Conservation (phyloP, 2,888 invertebrate species). For the Zhuqinia jingwanae region DNA sequence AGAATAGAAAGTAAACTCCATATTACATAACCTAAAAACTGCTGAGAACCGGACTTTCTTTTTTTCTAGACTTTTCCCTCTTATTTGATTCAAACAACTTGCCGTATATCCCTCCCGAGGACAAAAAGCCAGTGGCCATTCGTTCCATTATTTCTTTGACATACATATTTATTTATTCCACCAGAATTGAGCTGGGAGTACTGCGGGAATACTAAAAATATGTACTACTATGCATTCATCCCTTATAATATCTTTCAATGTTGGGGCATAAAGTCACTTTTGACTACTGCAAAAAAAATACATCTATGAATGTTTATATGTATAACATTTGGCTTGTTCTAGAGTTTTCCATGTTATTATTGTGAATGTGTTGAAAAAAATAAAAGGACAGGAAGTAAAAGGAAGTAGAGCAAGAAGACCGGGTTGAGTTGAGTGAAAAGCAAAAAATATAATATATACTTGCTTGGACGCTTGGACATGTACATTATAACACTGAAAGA, state of each 20-base stretch:
- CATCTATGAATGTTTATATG: background rate
- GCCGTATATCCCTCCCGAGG: constrained; percentile 2
- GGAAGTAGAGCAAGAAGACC: constrained; percentile 41
- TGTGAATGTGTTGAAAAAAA: constrained; percentile 2
- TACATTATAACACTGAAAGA: background rate
- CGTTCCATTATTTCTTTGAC: constrained; percentile 43
- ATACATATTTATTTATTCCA: constrained; percentile 45
- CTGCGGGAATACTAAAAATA: background rate
- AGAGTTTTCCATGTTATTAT: too few species aligned
- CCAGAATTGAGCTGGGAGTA: background rate
- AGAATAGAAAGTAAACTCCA: too few species aligned
- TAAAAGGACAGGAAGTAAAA: constrained; percentile 37
- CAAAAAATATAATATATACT: background rate
- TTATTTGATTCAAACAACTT: background rate
- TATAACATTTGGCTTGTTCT: constrained; percentile 3
- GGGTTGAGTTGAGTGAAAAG: background rate
- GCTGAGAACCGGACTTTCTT: background rate
- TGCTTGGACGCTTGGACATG: background rate
- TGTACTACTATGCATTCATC: too few species aligned
- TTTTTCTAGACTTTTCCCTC: background rate
- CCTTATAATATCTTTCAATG: too few species aligned
- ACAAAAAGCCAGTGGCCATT: constrained; percentile 37
- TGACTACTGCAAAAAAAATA: constrained; percentile 6
- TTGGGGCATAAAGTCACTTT: too few species aligned
- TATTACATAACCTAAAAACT: background rate